Conservation (phyloP, 2,888 invertebrate species). For the Ethmia dodecea region DNA sequence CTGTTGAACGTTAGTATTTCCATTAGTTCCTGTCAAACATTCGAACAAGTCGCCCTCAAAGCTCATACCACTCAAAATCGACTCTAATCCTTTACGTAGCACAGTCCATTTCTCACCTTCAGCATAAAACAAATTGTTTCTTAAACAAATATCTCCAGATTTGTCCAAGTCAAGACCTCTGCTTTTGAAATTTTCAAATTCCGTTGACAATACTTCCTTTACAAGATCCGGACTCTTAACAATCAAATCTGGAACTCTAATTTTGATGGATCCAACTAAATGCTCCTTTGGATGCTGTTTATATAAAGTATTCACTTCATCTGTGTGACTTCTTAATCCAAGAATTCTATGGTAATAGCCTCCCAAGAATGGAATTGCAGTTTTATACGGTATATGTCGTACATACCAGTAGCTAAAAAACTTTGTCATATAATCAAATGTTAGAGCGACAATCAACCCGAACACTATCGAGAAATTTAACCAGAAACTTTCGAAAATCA, state of each 20-base stretch:
- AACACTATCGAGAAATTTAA: constrained; percentile 48
- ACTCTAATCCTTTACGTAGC: constrained; percentile 51
- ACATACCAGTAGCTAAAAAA: constrained; percentile 72
- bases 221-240: constrained; percentile 61
- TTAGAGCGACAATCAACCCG: constrained; percentile 49
- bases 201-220: constrained; percentile 64
- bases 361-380: constrained; percentile 55
- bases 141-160: constrained; percentile 73
- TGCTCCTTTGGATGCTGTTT: constrained; percentile 46
- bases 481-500: constrained; percentile 70
- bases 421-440: constrained; percentile 65
- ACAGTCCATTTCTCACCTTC: constrained; percentile 70
- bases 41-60: constrained; percentile 57
- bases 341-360: constrained; percentile 60
- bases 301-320: constrained; percentile 55
- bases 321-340: constrained; percentile 48
- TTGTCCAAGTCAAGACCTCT: constrained; percentile 70
- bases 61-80: constrained; percentile 48
- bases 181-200: constrained; percentile 68
- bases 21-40: constrained; percentile 71
- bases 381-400: constrained; percentile 58
- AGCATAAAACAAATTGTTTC: constrained; percentile 72
- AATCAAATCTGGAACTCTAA: constrained; percentile 64
- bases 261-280: constrained; percentile 57
- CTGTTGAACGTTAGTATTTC: constrained; percentile 66